These are phyloP conservation scores for Emydoidea blandingii DNA, from an alignment of 2,797 vertebrate genomes.

Conservation along the genomic window DNA sequence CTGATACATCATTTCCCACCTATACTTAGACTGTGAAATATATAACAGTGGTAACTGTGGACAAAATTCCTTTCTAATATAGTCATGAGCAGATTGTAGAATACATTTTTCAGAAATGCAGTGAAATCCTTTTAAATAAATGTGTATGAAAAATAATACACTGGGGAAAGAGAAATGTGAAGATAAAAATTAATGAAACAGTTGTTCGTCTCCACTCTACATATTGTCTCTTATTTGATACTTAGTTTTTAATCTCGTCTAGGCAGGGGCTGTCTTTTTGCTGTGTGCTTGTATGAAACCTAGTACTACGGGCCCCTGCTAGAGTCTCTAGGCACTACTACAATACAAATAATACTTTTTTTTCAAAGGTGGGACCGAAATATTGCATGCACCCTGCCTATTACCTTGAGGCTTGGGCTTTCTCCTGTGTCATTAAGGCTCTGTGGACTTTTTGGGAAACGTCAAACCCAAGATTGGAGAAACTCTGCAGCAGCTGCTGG, in stretches of 20 bases:
- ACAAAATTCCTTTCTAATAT: neutral
- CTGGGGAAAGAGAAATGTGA: neutral
- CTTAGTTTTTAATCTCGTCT: neutral
- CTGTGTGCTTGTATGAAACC: neutral
- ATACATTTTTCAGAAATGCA: neutral
- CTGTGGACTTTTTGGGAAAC: neutral
- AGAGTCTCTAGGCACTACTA: neutral
- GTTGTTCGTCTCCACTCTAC: neutral
- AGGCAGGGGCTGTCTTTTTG: neutral
- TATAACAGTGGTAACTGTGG: neutral
- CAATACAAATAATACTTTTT: too few species aligned
- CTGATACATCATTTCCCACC: too few species aligned
- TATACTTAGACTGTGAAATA: too few species aligned
- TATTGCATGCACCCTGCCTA: neutral
- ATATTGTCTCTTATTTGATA: neutral
- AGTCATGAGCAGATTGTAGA: neutral
- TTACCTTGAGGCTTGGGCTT: neutral
- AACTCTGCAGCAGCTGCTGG: neutral
- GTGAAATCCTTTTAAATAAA: neutral
- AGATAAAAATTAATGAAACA: neutral
- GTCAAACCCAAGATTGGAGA: accelerated
- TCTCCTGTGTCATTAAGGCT: neutral
- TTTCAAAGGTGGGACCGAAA: neutral
- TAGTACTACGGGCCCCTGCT: neutral
- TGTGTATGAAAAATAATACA: neutral